These are phyloP conservation scores for Meloe dianella DNA, from an alignment of 2,888 invertebrate genomes.

Conservation along the genomic window DNA sequence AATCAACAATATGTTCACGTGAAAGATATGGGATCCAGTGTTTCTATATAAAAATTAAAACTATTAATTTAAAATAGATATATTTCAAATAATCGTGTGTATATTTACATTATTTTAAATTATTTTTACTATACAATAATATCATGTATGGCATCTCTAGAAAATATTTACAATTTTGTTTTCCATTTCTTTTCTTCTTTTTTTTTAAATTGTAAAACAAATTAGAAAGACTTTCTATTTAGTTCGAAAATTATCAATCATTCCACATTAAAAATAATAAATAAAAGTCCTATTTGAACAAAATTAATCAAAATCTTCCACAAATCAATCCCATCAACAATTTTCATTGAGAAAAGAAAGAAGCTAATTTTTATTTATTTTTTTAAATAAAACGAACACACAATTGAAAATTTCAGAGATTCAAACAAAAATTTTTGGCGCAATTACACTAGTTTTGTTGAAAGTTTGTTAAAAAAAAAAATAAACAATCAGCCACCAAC, in stretches of 20 bases:
- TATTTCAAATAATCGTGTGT: constrained; percentile 27
- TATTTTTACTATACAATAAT: constrained; percentile 31
- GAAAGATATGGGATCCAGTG: too few relatives aligned
- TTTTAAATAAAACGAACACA: not conserved
- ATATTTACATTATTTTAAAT: constrained; percentile 32
- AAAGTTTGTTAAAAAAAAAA: not conserved
- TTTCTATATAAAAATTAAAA: not conserved
- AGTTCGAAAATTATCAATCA: not conserved
- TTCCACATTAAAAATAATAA: not conserved
- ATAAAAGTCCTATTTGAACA: not conserved
- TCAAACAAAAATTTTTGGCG: constrained; percentile 2
- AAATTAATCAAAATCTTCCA: not conserved
- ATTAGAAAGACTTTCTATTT: not conserved
- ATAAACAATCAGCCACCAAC: constrained; percentile 2
- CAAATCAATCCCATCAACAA: not conserved
- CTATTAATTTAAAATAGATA: constrained; percentile 29
- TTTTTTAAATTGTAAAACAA: not conserved
- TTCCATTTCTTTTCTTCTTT: not conserved
- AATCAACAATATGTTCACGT: too few relatives aligned
- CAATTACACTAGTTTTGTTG: not conserved
- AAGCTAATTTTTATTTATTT: too few relatives aligned
- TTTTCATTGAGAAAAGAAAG: not conserved
- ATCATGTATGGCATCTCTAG: constrained; percentile 35
- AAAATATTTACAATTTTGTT: constrained; percentile 27
- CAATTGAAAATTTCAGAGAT: not conserved